Conservation (phyloP, 2,797 vertebrate species). For the Peromyscus attwateri region DNA sequence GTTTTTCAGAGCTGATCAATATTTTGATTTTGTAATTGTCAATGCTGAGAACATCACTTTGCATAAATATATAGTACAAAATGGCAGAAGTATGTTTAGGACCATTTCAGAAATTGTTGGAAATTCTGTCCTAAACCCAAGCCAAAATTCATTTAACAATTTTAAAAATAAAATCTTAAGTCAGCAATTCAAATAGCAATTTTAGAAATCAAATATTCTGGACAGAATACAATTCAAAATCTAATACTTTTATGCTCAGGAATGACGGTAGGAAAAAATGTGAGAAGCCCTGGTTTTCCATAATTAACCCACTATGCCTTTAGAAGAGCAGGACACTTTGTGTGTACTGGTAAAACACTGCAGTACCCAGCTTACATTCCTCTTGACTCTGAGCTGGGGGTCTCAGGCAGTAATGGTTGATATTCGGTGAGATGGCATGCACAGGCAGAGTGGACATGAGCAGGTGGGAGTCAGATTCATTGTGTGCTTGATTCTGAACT, state of each 20-base stretch:
- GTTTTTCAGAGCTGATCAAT: neutral
- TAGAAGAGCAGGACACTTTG: neutral
- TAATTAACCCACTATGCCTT: neutral
- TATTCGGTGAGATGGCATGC: neutral
- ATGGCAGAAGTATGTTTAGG: neutral
- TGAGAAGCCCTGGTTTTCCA: neutral
- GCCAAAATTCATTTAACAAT: slow-evolving; percentile 15
- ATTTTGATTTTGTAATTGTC: slow-evolving; percentile 3
- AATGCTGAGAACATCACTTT: neutral
- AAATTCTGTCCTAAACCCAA: neutral
- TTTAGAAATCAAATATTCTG: neutral
- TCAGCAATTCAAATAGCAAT: neutral
- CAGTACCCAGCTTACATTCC: neutral
- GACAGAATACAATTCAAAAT: neutral
- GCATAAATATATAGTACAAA: neutral
- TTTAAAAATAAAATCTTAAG: slow-evolving; percentile 2
- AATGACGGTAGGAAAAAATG: neutral
- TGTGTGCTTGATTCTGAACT: neutral
- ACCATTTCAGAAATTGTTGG: neutral
- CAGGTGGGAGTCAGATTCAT: neutral
- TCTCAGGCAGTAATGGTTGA: neutral
- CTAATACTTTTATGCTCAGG: neutral
- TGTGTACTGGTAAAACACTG: neutral
- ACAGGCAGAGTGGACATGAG: neutral
- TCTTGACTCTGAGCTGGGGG: neutral